Percentiles rank a stretch among this genome's conserved stretches.
phyloP scores from a whole-genome alignment of 2,113 vertebrate genomes.

The Numenius arquata region DNA sequence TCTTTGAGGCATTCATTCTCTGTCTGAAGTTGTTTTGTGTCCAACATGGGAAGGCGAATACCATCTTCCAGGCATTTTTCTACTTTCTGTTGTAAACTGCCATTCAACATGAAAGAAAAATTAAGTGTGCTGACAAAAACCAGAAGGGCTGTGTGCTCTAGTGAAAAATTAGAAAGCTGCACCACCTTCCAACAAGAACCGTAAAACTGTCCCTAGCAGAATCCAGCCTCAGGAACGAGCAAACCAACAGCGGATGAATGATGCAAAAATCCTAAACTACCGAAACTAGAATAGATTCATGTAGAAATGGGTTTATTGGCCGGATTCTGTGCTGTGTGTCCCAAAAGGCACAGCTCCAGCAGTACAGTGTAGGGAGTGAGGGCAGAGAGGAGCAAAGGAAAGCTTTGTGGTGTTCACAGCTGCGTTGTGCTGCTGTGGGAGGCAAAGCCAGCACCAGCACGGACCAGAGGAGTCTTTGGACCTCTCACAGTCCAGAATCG shows the following conservation, averaged over 20 bases:
- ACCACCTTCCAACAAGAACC: not conserved
- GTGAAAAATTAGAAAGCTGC: not conserved
- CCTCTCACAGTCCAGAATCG: not conserved
- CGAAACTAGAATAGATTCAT: not conserved
- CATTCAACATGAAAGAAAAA: slow-evolving; percentile 29
- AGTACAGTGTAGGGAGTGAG: not conserved
- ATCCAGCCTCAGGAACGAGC: not conserved
- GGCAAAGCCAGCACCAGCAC: not conserved
- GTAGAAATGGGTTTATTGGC: not conserved
- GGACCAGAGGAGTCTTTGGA: not conserved
- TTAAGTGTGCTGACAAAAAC: not conserved
- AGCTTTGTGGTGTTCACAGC: not conserved
- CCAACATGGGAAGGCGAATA: slow-evolving; percentile 88
- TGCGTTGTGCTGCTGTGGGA: not conserved
- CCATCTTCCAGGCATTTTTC: slow-evolving; percentile 94
- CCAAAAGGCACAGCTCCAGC: not conserved
- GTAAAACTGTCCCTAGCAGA: not conserved
- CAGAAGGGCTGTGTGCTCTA: not conserved
- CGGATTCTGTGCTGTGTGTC: not conserved
- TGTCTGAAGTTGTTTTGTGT: slow-evolving; percentile 88
- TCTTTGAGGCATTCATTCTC: slow-evolving; percentile 85
- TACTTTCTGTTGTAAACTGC: slow-evolving; percentile 92
- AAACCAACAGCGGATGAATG: not conserved
- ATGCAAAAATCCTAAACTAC: not conserved
- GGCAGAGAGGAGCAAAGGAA: not conserved